Base-by-base conservation (phyloP, 2,113 vertebrate species). In the Electrona antarctica region DNA sequence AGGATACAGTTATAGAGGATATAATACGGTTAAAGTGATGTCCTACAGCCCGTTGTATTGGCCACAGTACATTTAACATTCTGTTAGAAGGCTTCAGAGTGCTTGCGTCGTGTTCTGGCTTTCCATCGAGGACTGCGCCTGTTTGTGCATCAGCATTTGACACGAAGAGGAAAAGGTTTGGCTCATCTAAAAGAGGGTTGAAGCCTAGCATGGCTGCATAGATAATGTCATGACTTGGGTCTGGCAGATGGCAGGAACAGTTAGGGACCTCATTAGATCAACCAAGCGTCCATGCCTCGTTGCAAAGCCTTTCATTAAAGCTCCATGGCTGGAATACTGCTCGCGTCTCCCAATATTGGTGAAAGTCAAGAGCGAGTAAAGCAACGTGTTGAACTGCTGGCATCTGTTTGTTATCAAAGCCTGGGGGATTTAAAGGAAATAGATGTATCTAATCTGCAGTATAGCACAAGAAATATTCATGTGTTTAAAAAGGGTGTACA, bases 231-330 rank as follows among this genome's bases (percentile, higher is more conserved):
- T 88, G 89, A 91, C 91, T 92, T 81, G 87, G 89, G 85, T 90
- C 90, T 90, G 90, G 92, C 93, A 94, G 93, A 94, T 93, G 93
- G 93, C 89, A 87, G 78, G 69, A 93, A 93, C 92, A 92, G 93
- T 93, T 92, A 92, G 93, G 88, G 91, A 93, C 91, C 92, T 94
- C 93, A 93, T 94, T 94, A 93, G 92, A 92, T 84, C 92, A 92
- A 87, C 91, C 90, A 87, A 92, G 91, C 89, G 78, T 87, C 84
- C 74, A 90, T 71, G 89, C 86, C 83, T 88, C 86, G 70, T 89
- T 87, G 86, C 91, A 87, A 88, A 93, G 89, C 82, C 92, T 93
- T 93, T 93, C 92, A 92, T 94, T 94, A 92, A 92, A 87, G 90
- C 83, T 91, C 89, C 85, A 87, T 88, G 78, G 84, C 84, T 82